phyloP scores from a whole-genome alignment of 1,140 invertebrate species.

The Drosophila willistoni region DNA sequence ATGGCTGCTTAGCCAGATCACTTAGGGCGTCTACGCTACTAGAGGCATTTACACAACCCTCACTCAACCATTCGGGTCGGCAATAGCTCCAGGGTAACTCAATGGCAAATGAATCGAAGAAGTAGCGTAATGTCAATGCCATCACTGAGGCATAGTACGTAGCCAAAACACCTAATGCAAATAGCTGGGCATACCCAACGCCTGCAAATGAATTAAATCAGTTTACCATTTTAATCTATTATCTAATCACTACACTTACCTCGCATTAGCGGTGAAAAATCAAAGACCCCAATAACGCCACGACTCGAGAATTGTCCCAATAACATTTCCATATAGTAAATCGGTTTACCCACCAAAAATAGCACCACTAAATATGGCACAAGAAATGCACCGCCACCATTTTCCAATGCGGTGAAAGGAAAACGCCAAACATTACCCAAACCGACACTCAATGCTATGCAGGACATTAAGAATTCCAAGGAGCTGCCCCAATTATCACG shows the following conservation, averaged over 20 bases:
- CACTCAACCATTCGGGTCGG: slow-evolving; percentile 84
- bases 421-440: slow-evolving; percentile 88
- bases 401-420: slow-evolving; percentile 92
- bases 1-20: too few relatives aligned
- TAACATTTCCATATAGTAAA: slow-evolving; percentile 95
- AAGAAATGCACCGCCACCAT: slow-evolving; percentile 90
- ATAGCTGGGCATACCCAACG: slow-evolving; percentile 90
- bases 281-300: slow-evolving; percentile 88
- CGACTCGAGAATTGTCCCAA: slow-evolving; percentile 90
- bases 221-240: too few relatives aligned
- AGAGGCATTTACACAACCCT: slow-evolving; percentile 36
- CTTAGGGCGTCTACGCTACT: too few relatives aligned
- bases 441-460: slow-evolving; percentile 95
- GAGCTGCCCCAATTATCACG: slow-evolving; percentile 93
- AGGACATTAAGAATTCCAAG: slow-evolving; percentile 94
- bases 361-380: slow-evolving; percentile 93
- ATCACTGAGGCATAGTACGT: slow-evolving; percentile 91
- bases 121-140: slow-evolving; percentile 89
- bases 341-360: slow-evolving; percentile 92
- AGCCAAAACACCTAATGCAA: slow-evolving; percentile 87
- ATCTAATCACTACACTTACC: slow-evolving; percentile 81
- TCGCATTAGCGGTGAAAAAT: slow-evolving; percentile 86
- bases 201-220: slow-evolving; percentile 83
- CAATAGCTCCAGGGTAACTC: slow-evolving; percentile 87
- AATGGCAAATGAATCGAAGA: slow-evolving; percentile 85